Evolutionary conservation across 2,113 vertebrate species (phyloP).

Genomic region (Chamaetylas fuelleborni): DNA sequence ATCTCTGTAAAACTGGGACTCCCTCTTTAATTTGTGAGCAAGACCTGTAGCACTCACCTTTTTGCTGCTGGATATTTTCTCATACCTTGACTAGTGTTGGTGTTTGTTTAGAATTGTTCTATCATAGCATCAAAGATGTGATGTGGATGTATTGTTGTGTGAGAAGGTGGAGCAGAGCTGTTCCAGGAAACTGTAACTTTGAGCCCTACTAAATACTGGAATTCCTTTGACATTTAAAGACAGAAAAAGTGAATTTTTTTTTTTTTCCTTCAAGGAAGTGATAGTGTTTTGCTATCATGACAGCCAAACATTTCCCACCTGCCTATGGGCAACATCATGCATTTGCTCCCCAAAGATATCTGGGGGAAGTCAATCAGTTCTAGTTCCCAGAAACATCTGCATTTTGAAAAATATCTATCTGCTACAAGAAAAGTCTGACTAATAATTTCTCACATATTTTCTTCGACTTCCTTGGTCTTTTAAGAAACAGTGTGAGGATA

Average conservation of each 20-base stretch:
- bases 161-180: background rate
- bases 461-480: background rate
- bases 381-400: background rate
- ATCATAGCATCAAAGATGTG: background rate
- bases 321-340: background rate
- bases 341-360: background rate
- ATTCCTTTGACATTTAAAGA: background rate
- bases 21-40: background rate
- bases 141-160: background rate
- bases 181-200: background rate
- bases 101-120: constrained; percentile 1
- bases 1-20: background rate
- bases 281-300: background rate
- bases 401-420: background rate
- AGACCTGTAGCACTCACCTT: background rate
- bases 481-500: background rate
- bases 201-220: background rate
- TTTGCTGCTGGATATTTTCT: background rate
- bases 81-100: background rate
- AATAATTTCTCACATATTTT: background rate
- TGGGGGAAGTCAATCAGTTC: background rate
- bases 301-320: background rate
- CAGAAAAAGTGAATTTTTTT: background rate
- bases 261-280: background rate
- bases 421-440: background rate